A percentile compares a stretch with the other conserved stretches of the same genome.
Evolutionary conservation across 1,140 invertebrate genomes (phyloP).

Genomic region (Oedothorax gibbosus): DNA sequence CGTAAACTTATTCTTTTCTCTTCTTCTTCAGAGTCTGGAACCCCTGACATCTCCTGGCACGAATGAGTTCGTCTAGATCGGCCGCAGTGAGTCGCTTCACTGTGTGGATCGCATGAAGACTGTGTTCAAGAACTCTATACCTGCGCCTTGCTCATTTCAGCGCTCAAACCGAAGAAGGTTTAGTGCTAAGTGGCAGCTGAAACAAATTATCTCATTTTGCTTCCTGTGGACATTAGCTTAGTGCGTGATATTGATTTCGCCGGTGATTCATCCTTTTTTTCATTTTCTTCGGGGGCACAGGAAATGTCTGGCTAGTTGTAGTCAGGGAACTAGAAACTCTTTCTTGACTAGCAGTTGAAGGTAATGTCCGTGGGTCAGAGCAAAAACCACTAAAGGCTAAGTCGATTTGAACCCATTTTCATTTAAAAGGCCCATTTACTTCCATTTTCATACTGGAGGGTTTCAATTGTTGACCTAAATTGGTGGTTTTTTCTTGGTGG

Average conservation of each 20-base stretch:
- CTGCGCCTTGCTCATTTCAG: constrained; percentile 46
- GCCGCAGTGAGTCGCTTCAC: neutral
- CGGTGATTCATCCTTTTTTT: constrained; percentile 15
- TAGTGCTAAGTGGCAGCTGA: constrained; percentile 56
- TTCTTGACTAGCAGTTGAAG: too few relatives aligned
- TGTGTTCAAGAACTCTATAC: constrained; percentile 55
- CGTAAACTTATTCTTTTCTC: too few relatives aligned
- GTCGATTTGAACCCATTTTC: too few relatives aligned
- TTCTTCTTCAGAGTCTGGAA: constrained; percentile 62
- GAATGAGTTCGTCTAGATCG: constrained; percentile 63
- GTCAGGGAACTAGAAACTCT: too few relatives aligned
- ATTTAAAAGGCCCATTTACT: too few relatives aligned
- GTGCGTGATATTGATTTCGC: constrained; percentile 53
- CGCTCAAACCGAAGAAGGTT: constrained; percentile 8
- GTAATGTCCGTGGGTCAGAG: too few relatives aligned
- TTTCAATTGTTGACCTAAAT: too few relatives aligned
- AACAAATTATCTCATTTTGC: constrained; percentile 36
- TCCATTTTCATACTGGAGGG: too few relatives aligned
- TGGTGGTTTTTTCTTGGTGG: too few relatives aligned
- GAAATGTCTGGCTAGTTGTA: too few relatives aligned
- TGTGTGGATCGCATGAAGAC: constrained; percentile 33
- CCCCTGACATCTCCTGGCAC: constrained; percentile 63
- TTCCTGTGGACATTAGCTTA: constrained; percentile 47
- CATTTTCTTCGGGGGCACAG: too few relatives aligned
- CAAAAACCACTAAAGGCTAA: too few relatives aligned